A percentile compares a stretch with the other conserved stretches of the same genome.
Evolutionary conservation across 2,888 invertebrate species (phyloP).

Genomic region (Andrena camellia): DNA sequence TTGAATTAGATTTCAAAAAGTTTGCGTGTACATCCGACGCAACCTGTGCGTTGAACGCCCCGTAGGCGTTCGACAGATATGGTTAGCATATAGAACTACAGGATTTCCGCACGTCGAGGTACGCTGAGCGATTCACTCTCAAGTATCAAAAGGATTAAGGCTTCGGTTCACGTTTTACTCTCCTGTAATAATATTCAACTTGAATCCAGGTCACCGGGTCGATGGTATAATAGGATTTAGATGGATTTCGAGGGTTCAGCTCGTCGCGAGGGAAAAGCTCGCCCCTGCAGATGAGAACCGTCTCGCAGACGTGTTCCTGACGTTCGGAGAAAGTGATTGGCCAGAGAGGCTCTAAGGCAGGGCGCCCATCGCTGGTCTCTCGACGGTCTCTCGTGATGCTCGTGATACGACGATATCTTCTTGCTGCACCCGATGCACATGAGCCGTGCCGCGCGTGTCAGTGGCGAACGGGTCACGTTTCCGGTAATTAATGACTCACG

Average conservation of each 20-base stretch:
- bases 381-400: constrained; percentile 75
- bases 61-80: too few relatives aligned
- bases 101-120: too few relatives aligned
- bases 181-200: background rate
- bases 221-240: background rate
- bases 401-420: constrained; percentile 78
- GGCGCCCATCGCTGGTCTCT: constrained; percentile 48
- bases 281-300: constrained; percentile 52
- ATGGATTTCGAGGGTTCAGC: constrained; percentile 7
- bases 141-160: too few relatives aligned
- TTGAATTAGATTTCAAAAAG: too few relatives aligned
- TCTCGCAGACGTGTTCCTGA: constrained; percentile 52
- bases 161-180: too few relatives aligned
- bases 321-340: constrained; percentile 79
- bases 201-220: background rate
- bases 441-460: constrained; percentile 66
- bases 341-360: constrained; percentile 39
- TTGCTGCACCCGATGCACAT: constrained; percentile 62
- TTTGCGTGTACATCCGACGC: too few relatives aligned
- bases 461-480: constrained; percentile 78
- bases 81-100: too few relatives aligned
- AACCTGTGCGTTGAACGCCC: too few relatives aligned
- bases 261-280: constrained; percentile 2
- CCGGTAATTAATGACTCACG: constrained; percentile 83
- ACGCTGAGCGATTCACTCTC: too few relatives aligned